A percentile compares a stretch with the other conserved stretches of the same genome.
Conservation (phyloP, 2,888 invertebrate genomes). For the Pandemis cinnamomeana region DNA sequence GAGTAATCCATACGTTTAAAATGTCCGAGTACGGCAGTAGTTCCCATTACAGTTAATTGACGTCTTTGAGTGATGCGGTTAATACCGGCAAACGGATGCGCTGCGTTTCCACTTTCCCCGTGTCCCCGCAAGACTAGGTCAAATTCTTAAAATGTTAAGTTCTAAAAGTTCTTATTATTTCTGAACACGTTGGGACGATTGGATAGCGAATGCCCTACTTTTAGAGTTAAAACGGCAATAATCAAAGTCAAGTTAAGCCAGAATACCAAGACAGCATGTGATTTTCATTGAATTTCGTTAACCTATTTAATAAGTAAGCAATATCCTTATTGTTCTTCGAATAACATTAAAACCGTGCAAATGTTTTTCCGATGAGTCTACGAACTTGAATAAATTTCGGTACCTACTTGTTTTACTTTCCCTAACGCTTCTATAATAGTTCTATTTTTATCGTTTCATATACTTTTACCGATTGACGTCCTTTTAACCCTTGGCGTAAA, state of each 20-base stretch:
- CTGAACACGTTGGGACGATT: slow-evolving; percentile 40
- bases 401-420: not conserved
- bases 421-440: not conserved
- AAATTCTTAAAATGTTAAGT: slow-evolving; percentile 56
- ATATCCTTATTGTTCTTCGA: not conserved
- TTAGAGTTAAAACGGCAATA: not conserved
- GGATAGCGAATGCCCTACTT: slow-evolving; percentile 9
- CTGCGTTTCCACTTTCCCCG: slow-evolving; percentile 2
- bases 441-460: not conserved
- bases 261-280: no score
- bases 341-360: not conserved
- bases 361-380: not conserved
- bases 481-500: no score
- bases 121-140: slow-evolving; percentile 34
- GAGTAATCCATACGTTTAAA: no score
- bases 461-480: no score
- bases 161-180: slow-evolving; percentile 50
- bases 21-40: not conserved
- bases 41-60: not conserved
- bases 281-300: not conserved
- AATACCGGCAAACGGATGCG: not conserved
- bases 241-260: no score
- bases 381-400: not conserved
- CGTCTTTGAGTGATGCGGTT: not conserved
- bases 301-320: not conserved